Percentiles rank a stretch among this genome's conserved stretches.
phyloP scores from a whole-genome alignment of 2,888 invertebrate genomes.

The Hybos culiciformis region DNA sequence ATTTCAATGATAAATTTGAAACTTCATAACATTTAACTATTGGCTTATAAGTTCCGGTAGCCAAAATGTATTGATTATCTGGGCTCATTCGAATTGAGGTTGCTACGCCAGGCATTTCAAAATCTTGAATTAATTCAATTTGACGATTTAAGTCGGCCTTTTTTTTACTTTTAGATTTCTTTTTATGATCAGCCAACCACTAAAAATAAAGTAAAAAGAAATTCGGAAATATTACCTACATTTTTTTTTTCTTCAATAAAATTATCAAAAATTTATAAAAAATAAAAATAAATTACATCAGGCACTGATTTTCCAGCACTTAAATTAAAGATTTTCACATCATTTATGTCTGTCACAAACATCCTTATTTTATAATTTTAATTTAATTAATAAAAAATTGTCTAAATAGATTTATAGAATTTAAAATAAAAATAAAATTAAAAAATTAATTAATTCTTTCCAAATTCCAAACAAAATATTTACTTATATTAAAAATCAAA shows the following conservation, averaged over 20 bases:
- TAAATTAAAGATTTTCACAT: constrained; percentile 95
- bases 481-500: too few species aligned
- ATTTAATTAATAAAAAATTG: too few species aligned
- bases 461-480: too few species aligned
- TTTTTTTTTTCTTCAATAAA: neutral
- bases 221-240: too few species aligned
- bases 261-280: neutral
- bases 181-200: constrained; percentile 80
- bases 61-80: constrained; percentile 85
- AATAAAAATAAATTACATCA: constrained; percentile 55
- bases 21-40: constrained; percentile 93
- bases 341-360: constrained; percentile 88
- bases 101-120: constrained; percentile 96
- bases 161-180: constrained; percentile 67
- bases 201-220: constrained; percentile 32
- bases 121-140: constrained; percentile 96
- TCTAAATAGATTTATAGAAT: too few species aligned
- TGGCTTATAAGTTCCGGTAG: constrained; percentile 93
- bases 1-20: constrained; percentile 88
- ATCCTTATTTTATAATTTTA: constrained; percentile 42
- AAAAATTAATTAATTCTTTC: too few species aligned
- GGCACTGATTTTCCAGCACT: constrained; percentile 94
- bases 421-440: too few species aligned
- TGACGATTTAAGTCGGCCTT: constrained; percentile 79
- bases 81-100: constrained; percentile 68